Evolutionary conservation across 1,140 invertebrate genomes (phyloP).

Genomic region (Paramacrobiotus metropolitanus): DNA sequence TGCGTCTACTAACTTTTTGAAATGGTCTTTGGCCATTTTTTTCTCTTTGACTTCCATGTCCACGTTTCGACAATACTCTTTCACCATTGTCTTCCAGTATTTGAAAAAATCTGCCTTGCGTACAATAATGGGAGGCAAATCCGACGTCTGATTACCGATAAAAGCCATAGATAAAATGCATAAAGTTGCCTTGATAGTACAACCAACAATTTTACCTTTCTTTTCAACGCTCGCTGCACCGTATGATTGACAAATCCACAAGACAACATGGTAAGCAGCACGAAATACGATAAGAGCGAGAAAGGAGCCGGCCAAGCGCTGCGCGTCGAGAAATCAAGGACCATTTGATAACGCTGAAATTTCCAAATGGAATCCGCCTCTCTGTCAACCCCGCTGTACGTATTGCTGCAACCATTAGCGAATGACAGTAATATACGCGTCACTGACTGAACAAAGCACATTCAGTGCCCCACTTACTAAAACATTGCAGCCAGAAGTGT

Average conservation of each 20-base stretch:
- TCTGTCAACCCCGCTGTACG: conserved; percentile 19
- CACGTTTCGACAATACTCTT: not conserved
- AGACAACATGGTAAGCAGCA: conserved; percentile 10
- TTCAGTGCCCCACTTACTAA: conserved; percentile 17
- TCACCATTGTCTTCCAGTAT: not conserved
- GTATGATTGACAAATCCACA: not conserved
- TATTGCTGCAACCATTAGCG: conserved; percentile 17
- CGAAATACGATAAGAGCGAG: conserved; percentile 19
- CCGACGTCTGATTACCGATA: too few relatives aligned
- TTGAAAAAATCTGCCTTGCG: not conserved
- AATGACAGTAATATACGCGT: not conserved
- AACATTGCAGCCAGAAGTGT: conserved; percentile 27
- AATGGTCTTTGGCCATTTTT: not conserved
- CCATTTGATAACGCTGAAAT: conserved; percentile 25
- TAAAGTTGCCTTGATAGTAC: not conserved
- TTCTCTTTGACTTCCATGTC: not conserved
- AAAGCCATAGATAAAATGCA: not conserved
- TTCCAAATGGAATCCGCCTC: conserved; percentile 25
- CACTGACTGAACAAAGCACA: not conserved
- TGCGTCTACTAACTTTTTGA: not conserved
- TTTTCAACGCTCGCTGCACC: not conserved
- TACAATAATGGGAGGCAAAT: too few relatives aligned
- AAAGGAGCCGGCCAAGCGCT: conserved; percentile 18
- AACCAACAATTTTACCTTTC: not conserved
- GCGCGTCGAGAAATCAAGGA: conserved; percentile 26